These are phyloP conservation scores for Phoenicopterus ruber DNA, from an alignment of 2,113 vertebrate species.

Conservation along the genomic window DNA sequence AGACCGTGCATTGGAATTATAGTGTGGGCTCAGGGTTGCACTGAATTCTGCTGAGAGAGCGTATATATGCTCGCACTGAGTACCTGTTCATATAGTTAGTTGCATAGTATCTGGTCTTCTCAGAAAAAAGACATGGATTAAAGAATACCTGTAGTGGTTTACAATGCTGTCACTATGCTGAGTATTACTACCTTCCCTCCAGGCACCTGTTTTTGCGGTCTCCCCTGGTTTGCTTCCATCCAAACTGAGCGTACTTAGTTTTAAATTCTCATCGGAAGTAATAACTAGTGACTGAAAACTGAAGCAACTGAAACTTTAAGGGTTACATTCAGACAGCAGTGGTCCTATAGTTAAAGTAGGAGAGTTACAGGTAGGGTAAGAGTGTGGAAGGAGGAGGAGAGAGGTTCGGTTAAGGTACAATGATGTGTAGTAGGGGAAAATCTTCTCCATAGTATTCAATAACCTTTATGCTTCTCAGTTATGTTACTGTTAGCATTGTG, in stretches of 20 bases:
- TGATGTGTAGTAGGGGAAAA: neutral
- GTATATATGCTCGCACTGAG: accelerated
- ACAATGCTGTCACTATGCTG: neutral
- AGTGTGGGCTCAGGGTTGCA: neutral
- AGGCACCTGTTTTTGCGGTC: neutral
- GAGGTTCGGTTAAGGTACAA: neutral
- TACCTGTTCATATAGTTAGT: neutral
- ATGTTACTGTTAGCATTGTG: neutral
- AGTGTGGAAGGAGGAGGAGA: neutral
- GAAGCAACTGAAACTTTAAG: neutral
- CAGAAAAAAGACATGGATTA: neutral
- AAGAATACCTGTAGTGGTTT: neutral
- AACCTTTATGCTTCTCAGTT: neutral
- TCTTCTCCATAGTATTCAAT: neutral
- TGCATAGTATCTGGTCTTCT: neutral
- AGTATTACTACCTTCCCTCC: neutral
- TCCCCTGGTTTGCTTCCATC: neutral
- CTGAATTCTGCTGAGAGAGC: neutral
- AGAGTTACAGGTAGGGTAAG: neutral
- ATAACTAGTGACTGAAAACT: neutral
- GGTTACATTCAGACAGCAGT: neutral
- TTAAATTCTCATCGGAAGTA: neutral
- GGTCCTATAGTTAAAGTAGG: neutral
- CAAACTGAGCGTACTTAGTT: neutral
- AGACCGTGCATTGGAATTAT: accelerated